These are phyloP conservation scores for Gerris buenoi DNA, from an alignment of 1,140 invertebrate species.

Conservation along the genomic window DNA sequence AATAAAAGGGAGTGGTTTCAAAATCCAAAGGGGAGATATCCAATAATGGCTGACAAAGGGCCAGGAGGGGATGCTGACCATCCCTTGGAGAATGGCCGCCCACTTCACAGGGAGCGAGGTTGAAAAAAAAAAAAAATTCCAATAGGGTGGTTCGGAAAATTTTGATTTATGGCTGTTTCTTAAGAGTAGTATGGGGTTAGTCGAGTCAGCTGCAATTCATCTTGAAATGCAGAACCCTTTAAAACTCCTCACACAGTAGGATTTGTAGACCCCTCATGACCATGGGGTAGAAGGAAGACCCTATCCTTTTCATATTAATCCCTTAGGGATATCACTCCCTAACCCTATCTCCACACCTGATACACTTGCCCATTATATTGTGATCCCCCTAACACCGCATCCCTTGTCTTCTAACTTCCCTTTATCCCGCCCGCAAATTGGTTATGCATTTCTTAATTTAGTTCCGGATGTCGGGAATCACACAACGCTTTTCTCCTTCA, in stretches of 20 bases:
- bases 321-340: too few relatives aligned
- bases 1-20: too few relatives aligned
- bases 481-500: too few relatives aligned
- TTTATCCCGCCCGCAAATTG: background rate
- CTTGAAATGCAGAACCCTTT: too few relatives aligned
- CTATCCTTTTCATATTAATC: background rate
- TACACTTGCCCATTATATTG: too few relatives aligned
- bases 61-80: background rate
- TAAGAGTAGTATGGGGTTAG: background rate
- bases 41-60: background rate
- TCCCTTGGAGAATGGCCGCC: background rate
- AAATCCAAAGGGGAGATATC: too few relatives aligned
- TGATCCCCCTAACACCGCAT: background rate
- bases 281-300: background rate
- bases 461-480: too few relatives aligned
- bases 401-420: background rate
- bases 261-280: background rate
- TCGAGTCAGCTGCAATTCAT: background rate
- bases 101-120: background rate
- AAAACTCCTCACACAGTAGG: too few relatives aligned
- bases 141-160: background rate
- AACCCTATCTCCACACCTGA: background rate
- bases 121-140: background rate
- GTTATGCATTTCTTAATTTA: background rate
- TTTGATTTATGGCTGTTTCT: background rate